phyloP scores from a whole-genome alignment of 2,113 vertebrate genomes.

The Xenus cinereus region DNA sequence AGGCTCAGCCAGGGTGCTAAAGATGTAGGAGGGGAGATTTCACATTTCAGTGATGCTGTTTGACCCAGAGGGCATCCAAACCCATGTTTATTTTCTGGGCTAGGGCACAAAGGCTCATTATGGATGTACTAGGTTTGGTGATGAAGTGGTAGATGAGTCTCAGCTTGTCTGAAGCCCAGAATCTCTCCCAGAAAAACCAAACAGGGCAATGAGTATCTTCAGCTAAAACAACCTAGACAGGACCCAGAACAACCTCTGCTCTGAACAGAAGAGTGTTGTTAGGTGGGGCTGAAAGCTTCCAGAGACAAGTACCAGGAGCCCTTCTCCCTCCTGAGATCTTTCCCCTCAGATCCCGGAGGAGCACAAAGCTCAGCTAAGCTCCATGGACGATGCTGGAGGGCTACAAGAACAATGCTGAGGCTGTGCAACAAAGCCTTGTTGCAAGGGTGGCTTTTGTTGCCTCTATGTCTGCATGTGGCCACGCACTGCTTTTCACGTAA shows the following conservation, averaged over 20 bases:
- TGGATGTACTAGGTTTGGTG: not conserved
- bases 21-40: conserved; percentile 8
- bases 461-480: conserved; percentile 45
- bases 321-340: not conserved
- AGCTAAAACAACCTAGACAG: not conserved
- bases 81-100: conserved; percentile 51
- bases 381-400: conserved; percentile 41
- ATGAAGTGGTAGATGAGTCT: conserved; percentile 39
- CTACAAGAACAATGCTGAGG: conserved; percentile 59
- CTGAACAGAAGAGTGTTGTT: not conserved
- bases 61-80: conserved; percentile 39
- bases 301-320: not conserved
- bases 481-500: conserved; percentile 56
- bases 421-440: conserved; percentile 55
- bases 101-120: conserved; percentile 14
- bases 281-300: not conserved
- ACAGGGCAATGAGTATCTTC: not conserved
- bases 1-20: not conserved
- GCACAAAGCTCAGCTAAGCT: conserved; percentile 27
- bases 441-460: conserved; percentile 57
- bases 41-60: conserved; percentile 2
- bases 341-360: not conserved
- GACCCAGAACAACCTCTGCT: not conserved
- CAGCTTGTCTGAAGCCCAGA: conserved; percentile 8
- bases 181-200: conserved; percentile 21